These are phyloP conservation scores for Hypolimnas misippus DNA, from an alignment of 2,888 invertebrate genomes.

Conservation along the genomic window DNA sequence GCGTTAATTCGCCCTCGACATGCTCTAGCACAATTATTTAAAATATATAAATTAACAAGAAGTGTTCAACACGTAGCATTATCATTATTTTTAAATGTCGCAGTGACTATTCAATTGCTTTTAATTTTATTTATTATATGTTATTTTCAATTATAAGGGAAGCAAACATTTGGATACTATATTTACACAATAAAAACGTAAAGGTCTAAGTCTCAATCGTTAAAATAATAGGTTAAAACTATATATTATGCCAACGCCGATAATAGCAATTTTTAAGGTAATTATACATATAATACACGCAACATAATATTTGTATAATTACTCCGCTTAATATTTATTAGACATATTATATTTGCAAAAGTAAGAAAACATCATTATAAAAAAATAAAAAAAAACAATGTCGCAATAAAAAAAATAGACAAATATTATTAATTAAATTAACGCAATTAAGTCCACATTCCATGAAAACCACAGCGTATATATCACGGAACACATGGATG, in stretches of 20 bases:
- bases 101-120: constrained; percentile 14
- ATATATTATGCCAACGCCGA: background rate
- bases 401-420: too few relatives aligned
- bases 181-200: background rate
- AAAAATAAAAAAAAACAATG: too few relatives aligned
- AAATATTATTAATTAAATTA: background rate
- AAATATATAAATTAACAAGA: constrained; percentile 14
- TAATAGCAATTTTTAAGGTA: background rate
- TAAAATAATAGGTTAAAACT: background rate
- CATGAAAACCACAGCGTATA: background rate
- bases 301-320: too few relatives aligned
- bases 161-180: background rate
- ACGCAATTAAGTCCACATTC: background rate
- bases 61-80: constrained; percentile 1
- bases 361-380: too few relatives aligned
- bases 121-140: constrained; percentile 13
- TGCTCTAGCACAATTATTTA: constrained; percentile 1
- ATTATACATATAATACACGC: background rate
- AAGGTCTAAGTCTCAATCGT: background rate
- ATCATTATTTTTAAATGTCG: constrained; percentile 12
- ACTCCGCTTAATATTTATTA: too few relatives aligned
- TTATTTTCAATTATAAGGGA: background rate
- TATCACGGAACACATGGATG: background rate
- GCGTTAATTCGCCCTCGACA: background rate
- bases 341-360: too few relatives aligned